Conservation (phyloP, 2,888 invertebrate genomes). For the Aporophyla nigra region DNA sequence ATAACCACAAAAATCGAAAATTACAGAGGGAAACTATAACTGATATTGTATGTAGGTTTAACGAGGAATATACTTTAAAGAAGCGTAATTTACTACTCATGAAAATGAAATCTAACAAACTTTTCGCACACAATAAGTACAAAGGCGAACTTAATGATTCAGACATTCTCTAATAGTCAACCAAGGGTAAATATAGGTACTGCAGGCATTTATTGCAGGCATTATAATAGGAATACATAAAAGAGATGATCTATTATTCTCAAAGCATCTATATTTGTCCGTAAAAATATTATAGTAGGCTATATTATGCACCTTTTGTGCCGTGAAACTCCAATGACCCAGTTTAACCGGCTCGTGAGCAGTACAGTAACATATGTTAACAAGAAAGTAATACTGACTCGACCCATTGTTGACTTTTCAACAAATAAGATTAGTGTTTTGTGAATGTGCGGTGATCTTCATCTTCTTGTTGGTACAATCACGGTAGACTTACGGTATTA, state of each 20-base stretch:
- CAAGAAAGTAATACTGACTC: slow-evolving; percentile 53
- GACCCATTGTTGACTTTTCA: slow-evolving; percentile 46
- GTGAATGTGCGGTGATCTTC: slow-evolving; percentile 34
- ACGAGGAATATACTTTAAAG: not conserved
- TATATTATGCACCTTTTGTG: slow-evolving; percentile 49
- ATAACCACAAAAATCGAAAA: not conserved
- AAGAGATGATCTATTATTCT: not conserved
- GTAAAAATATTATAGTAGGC: slow-evolving; percentile 43
- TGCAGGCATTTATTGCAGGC: no score
- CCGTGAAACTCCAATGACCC: slow-evolving; percentile 45
- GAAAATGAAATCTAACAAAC: not conserved
- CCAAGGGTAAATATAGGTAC: no score
- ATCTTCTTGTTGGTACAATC: not conserved
- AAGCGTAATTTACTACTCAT: not conserved
- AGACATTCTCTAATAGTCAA: no score
- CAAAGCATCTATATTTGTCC: slow-evolving; percentile 24
- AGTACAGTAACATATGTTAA: slow-evolving; percentile 45
- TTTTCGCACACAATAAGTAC: no score
- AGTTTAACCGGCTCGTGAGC: slow-evolving; percentile 53
- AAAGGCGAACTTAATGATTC: no score
- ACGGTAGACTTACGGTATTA: slow-evolving; percentile 7
- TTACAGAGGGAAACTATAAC: no score
- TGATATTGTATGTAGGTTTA: no score
- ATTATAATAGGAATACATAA: not conserved
- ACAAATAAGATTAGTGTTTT: slow-evolving; percentile 51